Conservation (phyloP, 2,888 invertebrate genomes). For the Neelides folsomi region DNA sequence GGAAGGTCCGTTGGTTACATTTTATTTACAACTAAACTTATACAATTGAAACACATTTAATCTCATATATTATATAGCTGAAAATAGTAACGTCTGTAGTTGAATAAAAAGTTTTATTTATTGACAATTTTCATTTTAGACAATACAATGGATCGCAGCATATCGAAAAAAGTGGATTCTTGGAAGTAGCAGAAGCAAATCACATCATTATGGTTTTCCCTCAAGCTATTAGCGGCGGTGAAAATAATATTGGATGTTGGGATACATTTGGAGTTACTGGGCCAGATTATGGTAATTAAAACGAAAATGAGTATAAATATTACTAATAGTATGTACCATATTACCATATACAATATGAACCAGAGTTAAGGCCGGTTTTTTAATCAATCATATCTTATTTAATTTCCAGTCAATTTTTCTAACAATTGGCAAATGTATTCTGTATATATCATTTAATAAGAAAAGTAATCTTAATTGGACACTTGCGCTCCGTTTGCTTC, state of each 20-base stretch:
- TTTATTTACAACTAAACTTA: background rate
- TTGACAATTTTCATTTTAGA: constrained; percentile 2
- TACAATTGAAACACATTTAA: too few relatives aligned
- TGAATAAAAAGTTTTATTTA: background rate
- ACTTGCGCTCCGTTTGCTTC: too few relatives aligned
- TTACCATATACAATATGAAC: too few relatives aligned
- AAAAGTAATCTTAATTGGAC: too few relatives aligned
- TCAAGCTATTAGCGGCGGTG: constrained; percentile 11
- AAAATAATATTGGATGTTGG: constrained; percentile 20
- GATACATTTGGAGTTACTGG: constrained; percentile 18
- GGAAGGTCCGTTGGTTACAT: constrained; percentile 10
- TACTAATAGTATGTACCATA: too few relatives aligned
- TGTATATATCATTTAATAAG: too few relatives aligned
- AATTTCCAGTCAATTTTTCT: too few relatives aligned
- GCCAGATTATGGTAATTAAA: constrained; percentile 16
- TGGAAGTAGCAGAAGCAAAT: constrained; percentile 20
- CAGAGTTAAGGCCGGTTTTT: too few relatives aligned
- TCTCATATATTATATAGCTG: background rate
- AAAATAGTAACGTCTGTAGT: background rate
- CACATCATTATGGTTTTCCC: constrained; percentile 23
- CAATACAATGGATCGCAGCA: constrained; percentile 17
- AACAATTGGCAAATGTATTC: too few relatives aligned
- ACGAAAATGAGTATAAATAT: too few relatives aligned
- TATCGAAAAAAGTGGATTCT: constrained; percentile 14
- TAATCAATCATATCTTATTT: too few relatives aligned